Conservation (phyloP, 1,140 invertebrate genomes). For the Pristionchus pacificus region DNA sequence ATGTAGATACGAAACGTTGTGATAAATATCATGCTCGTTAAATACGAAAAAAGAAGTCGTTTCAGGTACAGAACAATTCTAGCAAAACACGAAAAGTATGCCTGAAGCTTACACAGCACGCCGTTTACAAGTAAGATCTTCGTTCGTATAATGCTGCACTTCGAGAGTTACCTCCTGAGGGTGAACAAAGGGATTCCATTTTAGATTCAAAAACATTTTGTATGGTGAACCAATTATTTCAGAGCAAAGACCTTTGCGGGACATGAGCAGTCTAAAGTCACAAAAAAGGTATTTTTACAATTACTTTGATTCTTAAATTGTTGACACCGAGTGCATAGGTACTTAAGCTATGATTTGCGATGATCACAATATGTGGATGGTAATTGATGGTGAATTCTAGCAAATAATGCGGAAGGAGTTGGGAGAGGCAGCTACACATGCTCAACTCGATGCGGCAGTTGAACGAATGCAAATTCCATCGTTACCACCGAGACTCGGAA, state of each 20-base stretch:
- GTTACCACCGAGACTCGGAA: constrained; percentile 45
- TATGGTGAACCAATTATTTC: constrained; percentile 26
- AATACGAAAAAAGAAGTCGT: no score
- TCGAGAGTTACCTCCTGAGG: no score
- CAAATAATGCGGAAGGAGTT: neutral
- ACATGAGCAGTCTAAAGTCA: constrained; percentile 43
- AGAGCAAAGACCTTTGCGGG: constrained; percentile 57
- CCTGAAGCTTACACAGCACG: constrained; percentile 44
- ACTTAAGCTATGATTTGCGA: no score
- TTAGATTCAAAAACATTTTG: no score
- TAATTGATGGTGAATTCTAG: no score
- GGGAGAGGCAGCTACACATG: constrained; percentile 34
- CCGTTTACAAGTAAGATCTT: constrained; percentile 46
- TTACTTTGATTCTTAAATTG: neutral
- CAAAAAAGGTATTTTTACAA: constrained; percentile 30
- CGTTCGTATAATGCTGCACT: neutral
- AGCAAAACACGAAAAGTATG: constrained; percentile 21
- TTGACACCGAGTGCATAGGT: no score
- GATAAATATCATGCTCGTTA: no score
- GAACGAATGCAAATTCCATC: constrained; percentile 45
- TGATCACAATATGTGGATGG: no score
- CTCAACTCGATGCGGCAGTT: constrained; percentile 3
- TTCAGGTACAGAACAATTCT: constrained; percentile 16
- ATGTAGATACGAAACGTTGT: no score
- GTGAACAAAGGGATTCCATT: no score